Evolutionary conservation across 2,888 invertebrate genomes (phyloP).

Genomic region (Sepioteuthis lessoniana): DNA sequence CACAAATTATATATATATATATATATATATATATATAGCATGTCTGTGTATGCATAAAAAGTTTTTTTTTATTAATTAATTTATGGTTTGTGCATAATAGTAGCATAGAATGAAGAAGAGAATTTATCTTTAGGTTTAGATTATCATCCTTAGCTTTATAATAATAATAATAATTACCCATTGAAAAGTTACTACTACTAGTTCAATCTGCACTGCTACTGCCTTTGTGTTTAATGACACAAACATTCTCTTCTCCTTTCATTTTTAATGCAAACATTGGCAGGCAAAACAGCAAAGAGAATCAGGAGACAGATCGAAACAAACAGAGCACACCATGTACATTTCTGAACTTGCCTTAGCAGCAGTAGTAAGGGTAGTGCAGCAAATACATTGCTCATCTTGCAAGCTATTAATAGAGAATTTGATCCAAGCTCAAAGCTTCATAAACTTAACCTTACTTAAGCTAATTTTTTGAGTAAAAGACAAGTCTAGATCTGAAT

Average conservation of each 20-base stretch:
- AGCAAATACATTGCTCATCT: too few relatives aligned
- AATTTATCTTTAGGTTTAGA: neutral
- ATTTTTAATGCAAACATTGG: neutral
- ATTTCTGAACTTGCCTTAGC: too few relatives aligned
- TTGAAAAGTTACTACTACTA: neutral
- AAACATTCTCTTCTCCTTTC: neutral
- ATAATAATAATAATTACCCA: neutral
- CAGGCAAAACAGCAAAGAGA: neutral
- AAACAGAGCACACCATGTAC: too few relatives aligned
- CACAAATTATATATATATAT: too few relatives aligned
- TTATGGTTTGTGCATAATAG: neutral
- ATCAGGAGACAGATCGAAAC: neutral
- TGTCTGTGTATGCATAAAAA: too few relatives aligned
- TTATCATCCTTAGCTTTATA: neutral
- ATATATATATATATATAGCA: too few relatives aligned
- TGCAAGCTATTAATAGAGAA: too few relatives aligned
- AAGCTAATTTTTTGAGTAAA: too few relatives aligned
- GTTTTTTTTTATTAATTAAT: neutral
- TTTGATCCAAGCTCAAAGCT: too few relatives aligned
- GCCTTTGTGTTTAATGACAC: neutral
- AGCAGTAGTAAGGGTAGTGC: too few relatives aligned
- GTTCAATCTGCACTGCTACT: neutral
- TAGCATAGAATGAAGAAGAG: neutral
- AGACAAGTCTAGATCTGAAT: too few relatives aligned
- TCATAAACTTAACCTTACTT: too few relatives aligned